Percentiles rank a stretch among this genome's conserved stretches.
These are phyloP conservation scores for Montifringilla adamsi DNA, from an alignment of 2,113 vertebrate genomes.

Conservation along the genomic window DNA sequence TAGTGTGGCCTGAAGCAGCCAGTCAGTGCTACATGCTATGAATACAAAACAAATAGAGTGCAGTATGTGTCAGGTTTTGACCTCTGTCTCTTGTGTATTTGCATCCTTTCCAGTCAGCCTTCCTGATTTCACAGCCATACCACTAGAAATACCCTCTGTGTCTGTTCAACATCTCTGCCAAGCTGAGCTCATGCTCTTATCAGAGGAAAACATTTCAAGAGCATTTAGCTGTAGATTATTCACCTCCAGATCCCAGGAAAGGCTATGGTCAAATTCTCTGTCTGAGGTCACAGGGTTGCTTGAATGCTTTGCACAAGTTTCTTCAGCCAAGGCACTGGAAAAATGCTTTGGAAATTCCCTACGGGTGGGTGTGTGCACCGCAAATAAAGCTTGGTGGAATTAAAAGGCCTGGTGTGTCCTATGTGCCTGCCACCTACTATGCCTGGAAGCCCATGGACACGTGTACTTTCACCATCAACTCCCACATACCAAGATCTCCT, in stretches of 20 bases:
- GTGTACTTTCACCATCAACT: neutral
- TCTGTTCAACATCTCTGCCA: neutral
- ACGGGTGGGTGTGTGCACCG: neutral
- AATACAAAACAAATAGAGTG: neutral
- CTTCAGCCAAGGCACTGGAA: neutral
- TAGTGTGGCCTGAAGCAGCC: neutral
- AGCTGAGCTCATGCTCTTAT: neutral
- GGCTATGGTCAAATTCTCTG: neutral
- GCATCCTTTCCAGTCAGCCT: neutral
- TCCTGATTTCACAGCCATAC: neutral
- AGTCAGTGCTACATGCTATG: neutral
- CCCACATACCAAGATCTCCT: neutral
- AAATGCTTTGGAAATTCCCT: neutral
- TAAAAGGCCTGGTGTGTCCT: neutral
- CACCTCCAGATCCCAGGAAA: neutral
- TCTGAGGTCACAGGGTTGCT: neutral
- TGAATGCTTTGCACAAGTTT: neutral
- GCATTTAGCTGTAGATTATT: neutral
- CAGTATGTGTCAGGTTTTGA: neutral
- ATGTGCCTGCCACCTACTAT: fast-evolving
- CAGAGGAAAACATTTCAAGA: neutral
- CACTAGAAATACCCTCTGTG: neutral
- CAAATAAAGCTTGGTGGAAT: neutral
- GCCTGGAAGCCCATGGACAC: neutral
- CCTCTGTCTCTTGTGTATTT: neutral